These are phyloP conservation scores for Procambarus clarkii DNA, from an alignment of 1,140 invertebrate species.

Conservation along the genomic window DNA sequence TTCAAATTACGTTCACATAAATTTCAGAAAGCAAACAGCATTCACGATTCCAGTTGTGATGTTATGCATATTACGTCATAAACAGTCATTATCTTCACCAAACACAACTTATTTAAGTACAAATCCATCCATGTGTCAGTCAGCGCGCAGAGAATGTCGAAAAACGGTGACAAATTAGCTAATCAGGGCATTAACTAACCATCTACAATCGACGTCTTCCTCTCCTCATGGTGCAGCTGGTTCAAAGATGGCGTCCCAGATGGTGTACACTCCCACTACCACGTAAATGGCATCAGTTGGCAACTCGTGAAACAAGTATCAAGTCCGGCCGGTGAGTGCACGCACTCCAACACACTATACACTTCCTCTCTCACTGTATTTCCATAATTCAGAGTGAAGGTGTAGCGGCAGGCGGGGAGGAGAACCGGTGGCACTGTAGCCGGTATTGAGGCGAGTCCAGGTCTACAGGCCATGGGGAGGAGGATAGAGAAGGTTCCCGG, in stretches of 20 bases:
- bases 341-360: too few species aligned
- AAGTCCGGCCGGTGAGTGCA: too few species aligned
- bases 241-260: slow-evolving; percentile 37
- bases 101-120: too few species aligned
- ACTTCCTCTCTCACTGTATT: not conserved
- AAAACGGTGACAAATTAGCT: not conserved
- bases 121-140: too few species aligned
- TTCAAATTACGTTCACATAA: too few species aligned
- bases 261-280: not conserved
- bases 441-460: slow-evolving; percentile 54
- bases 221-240: not conserved
- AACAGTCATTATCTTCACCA: too few species aligned
- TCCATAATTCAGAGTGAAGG: not conserved
- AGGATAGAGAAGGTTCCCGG: slow-evolving; percentile 47
- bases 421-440: slow-evolving; percentile 36
- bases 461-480: slow-evolving; percentile 41
- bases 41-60: too few species aligned
- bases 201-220: not conserved
- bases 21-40: too few species aligned
- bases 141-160: too few species aligned
- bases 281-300: not conserved
- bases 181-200: not conserved
- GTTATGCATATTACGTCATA: too few species aligned
- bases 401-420: not conserved
- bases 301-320: not conserved